Evolutionary conservation across 2,888 invertebrate genomes (phyloP), one percentile per base, ranked within the genome.

Genomic region (Galeopsomyia nigrocyanea): DNA sequence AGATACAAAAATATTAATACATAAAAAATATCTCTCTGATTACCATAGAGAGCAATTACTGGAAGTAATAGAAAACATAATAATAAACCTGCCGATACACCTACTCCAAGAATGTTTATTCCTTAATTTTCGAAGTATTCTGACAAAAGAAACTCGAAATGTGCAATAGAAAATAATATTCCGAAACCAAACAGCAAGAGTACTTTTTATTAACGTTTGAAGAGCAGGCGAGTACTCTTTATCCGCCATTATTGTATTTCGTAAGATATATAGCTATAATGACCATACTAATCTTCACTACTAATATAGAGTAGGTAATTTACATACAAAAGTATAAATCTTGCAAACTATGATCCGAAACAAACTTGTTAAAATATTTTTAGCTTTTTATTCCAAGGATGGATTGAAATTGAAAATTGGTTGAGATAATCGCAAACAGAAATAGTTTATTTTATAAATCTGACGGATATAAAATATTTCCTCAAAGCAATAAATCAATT

Each of bases 201-300:
- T 58, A 39, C n/a, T 68, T 60, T 51, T 69, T 64, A 63, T 50
- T n/a, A 56, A 58, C 51, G 51, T n/a, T 22, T 57, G 57, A 63
- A 17, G 26, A 56, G 31, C 64, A 57, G 70, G 58, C 64, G 51
- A 70, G 60, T 13, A 58, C 39, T 64, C 64, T 70, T 64, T 58
- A 70, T 53, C 22, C 61, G 68, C 68, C 61, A 61, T 58, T 55
- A 68, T 68, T 68, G 46, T 60, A 68, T 55, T 68, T 61, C 56
- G 10, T 68, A 62, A 63, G 49, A 47, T 60, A 56, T 6, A 47
- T 57, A 57, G 31, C 19, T 19, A 47, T 57, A 63, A 69, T 55
- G 57, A 63, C 22, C 63, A 50, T 39, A 57, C 26, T 22, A 63
- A 57, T 57, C 26, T 26, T 57, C 3, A 63, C 57, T 69, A 69